phyloP scores from a whole-genome alignment of 2,888 invertebrate genomes.

The Spodoptera littoralis region DNA sequence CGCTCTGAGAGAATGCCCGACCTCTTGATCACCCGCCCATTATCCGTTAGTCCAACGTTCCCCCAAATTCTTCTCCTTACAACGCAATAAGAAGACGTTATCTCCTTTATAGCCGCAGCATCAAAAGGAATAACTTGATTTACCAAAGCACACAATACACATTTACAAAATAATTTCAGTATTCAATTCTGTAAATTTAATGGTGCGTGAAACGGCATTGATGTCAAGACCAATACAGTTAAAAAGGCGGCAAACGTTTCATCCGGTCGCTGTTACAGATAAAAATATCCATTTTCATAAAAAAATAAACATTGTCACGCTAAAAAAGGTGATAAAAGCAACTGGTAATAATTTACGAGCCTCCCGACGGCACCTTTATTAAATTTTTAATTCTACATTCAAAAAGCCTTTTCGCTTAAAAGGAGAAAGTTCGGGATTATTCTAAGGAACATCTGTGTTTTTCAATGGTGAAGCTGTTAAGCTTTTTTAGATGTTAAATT shows the following conservation, averaged over 20 bases:
- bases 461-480: conserved; percentile 47
- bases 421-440: conserved; percentile 46
- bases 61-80: background rate
- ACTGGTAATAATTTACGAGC: conserved; percentile 51
- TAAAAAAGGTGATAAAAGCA: conserved; percentile 48
- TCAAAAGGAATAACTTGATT: conserved; percentile 35
- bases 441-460: conserved; percentile 51
- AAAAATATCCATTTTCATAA: conserved; percentile 46
- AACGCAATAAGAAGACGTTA: conserved; percentile 15
- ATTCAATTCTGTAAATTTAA: conserved; percentile 39
- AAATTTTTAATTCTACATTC: conserved; percentile 51
- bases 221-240: conserved; percentile 32
- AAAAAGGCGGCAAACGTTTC: conserved; percentile 35
- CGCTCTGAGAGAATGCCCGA: conserved; percentile 6
- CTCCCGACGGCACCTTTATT: conserved; percentile 37
- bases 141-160: conserved; percentile 26
- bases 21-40: conserved; percentile 22
- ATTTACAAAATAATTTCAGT: conserved; percentile 36
- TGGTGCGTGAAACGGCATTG: conserved; percentile 31
- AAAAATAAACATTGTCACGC: conserved; percentile 45
- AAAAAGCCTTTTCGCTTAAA: conserved; percentile 42
- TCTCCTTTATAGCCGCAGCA: conserved; percentile 5
- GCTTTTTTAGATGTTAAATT: conserved; percentile 50
- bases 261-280: conserved; percentile 17
- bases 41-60: conserved; percentile 11